A percentile compares a stretch with the other conserved stretches of the same genome.
Conservation (phyloP, 2,888 invertebrate genomes). For the Eulithis prunata region DNA sequence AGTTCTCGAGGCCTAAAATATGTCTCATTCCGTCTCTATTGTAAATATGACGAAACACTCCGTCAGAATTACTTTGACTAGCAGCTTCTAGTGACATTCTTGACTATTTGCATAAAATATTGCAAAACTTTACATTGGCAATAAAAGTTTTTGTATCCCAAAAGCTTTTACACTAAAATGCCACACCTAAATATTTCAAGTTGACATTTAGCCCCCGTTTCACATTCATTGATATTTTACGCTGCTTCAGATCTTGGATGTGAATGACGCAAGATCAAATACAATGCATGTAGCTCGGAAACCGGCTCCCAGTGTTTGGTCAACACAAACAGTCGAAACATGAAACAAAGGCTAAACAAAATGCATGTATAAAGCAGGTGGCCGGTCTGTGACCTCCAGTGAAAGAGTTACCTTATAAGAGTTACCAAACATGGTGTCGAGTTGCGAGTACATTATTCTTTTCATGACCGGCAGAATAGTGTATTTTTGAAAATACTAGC, state of each 20-base stretch:
- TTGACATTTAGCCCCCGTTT: slow-evolving; percentile 21
- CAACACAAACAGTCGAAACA: slow-evolving; percentile 47
- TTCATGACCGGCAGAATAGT: no score
- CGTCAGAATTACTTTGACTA: no score
- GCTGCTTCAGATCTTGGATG: slow-evolving; percentile 28
- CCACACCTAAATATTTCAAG: slow-evolving; percentile 14
- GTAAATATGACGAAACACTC: no score
- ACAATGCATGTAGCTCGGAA: slow-evolving; percentile 40
- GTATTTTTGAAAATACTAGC: no score
- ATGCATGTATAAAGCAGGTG: slow-evolving; percentile 14
- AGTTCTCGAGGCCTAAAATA: no score
- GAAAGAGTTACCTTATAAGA: neutral
- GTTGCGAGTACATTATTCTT: neutral
- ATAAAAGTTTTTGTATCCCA: slow-evolving; percentile 1
- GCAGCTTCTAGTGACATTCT: neutral
- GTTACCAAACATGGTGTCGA: neutral
- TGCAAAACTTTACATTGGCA: slow-evolving; percentile 3
- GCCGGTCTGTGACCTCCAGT: neutral
- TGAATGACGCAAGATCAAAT: slow-evolving; percentile 45
- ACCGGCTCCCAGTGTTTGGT: slow-evolving; percentile 44
- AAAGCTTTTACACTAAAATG: slow-evolving; percentile 12
- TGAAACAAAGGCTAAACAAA: slow-evolving; percentile 43
- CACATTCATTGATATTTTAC: slow-evolving; percentile 29
- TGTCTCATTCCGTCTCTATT: neutral
- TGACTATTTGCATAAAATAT: slow-evolving; percentile 12